Percentiles rank a stretch among this genome's conserved stretches.
Conservation (phyloP, 2,797 vertebrate species). For the Chelmon rostratus region DNA sequence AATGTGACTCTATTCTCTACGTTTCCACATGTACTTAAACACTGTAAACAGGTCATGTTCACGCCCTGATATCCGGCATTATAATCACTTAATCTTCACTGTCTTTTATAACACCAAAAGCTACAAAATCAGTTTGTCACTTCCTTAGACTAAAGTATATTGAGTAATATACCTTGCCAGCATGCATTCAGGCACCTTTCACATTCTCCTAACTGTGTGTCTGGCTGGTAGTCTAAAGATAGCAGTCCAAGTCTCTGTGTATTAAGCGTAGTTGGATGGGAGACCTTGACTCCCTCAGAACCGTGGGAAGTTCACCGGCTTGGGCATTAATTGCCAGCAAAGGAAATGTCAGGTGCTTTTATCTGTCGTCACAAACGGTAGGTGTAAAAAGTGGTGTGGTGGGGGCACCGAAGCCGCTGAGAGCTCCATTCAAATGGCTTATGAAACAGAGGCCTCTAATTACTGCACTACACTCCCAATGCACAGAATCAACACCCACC, state of each 20-base stretch:
- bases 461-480: constrained; percentile 39
- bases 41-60: neutral
- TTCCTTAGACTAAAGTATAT: neutral
- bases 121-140: neutral
- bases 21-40: neutral
- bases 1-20: neutral
- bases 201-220: constrained; percentile 5
- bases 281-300: constrained; percentile 25
- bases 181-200: constrained; percentile 6
- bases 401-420: constrained; percentile 31
- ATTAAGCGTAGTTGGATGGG: constrained; percentile 29
- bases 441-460: constrained; percentile 71
- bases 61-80: neutral
- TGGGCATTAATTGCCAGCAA: constrained; percentile 61
- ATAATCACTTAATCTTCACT: neutral
- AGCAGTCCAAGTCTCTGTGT: constrained; percentile 36
- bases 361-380: constrained; percentile 61
- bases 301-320: constrained; percentile 36
- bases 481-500: constrained; percentile 56
- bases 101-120: neutral
- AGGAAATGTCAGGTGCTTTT: constrained; percentile 76
- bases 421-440: constrained; percentile 59
- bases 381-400: constrained; percentile 27
- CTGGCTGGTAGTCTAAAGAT: constrained; percentile 46
- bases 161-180: neutral